These are phyloP conservation scores for Amphipoea lucens DNA, from an alignment of 2,888 invertebrate species.

Conservation along the genomic window DNA sequence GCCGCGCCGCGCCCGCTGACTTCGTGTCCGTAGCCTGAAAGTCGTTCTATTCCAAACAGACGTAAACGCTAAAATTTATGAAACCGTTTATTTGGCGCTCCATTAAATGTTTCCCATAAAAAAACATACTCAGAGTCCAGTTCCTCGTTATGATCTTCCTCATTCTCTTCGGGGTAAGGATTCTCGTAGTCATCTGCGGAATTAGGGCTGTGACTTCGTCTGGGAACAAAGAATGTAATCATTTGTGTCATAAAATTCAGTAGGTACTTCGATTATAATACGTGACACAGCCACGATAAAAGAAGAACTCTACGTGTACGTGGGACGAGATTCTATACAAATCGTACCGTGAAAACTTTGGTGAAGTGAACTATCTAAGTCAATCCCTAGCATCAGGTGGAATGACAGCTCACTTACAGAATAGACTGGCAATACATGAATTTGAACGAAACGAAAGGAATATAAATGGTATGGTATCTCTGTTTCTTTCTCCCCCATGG, in stretches of 20 bases:
- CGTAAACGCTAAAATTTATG: too few relatives aligned
- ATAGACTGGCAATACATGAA: not conserved
- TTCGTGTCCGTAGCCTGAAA: too few relatives aligned
- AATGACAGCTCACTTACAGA: not conserved
- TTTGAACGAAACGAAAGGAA: not conserved
- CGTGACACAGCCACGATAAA: not conserved
- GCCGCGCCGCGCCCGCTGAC: too few relatives aligned
- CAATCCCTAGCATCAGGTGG: not conserved
- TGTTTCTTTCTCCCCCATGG: not conserved
- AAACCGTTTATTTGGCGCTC: not conserved
- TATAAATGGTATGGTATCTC: not conserved
- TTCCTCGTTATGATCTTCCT: slow-evolving; percentile 21
- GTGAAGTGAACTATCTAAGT: not conserved
- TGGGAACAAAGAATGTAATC: slow-evolving; percentile 7
- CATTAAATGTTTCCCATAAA: not conserved
- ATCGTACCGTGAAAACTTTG: too few relatives aligned
- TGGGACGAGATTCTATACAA: not conserved
- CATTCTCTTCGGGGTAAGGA: slow-evolving; percentile 2
- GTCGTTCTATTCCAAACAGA: too few relatives aligned
- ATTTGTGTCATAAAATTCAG: not conserved
- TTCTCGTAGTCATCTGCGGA: slow-evolving; percentile 1
- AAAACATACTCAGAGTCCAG: slow-evolving; percentile 8
- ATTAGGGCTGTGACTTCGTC: slow-evolving; percentile 19
- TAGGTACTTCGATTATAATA: not conserved
- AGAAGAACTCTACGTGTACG: not conserved